Evolutionary conservation across 1,140 invertebrate species (phyloP), one percentile per base, ranked within the genome.

Genomic region (Armadillidium nasatum): DNA sequence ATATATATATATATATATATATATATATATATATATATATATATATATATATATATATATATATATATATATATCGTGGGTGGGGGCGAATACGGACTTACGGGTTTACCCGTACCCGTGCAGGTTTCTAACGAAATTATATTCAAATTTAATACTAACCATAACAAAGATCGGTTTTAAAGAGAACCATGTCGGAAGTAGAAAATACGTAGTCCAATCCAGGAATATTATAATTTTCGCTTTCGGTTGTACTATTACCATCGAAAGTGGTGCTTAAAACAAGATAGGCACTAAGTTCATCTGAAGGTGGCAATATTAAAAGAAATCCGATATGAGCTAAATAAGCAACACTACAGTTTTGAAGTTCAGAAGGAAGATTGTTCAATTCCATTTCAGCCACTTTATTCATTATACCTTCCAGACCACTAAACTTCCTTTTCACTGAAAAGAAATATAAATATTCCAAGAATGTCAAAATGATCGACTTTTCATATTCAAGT

Each of bases 291-390:
- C 1, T 7, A n/a, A 67, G 60, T 15, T 15, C n/a, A 45, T 87
- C 85, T 45, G 88, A 89, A 6, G 76, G 73, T 0, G 79, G 77
- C 43, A 94, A 87, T 0, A 88, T 89, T 4, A 94, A 84, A 50
- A 94, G 84, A 85, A 92, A 93, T 0, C 93, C 92, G 77, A 94
- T 87, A 85, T 94, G 89, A 7, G 93, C 93, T 79, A 94, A 87
- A 84, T 93, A 94, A 72, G 91, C 84, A 82, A 94, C 89, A 67
- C 88, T 88, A 82, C 92, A 94, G 79, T 89, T 87, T n/a, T 88
- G 84, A 21, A 94, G 86, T 79, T 87, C 88, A 10, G 84, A 69
- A 7, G 90, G 90, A 44, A 94, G 85, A 70, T 88, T 86, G 54
- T 88, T 82, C 76, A 93, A 84, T 83, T 94, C 92, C 80, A 89